Conservation (phyloP, 2,113 vertebrate species). For the Narcine bancroftii region DNA sequence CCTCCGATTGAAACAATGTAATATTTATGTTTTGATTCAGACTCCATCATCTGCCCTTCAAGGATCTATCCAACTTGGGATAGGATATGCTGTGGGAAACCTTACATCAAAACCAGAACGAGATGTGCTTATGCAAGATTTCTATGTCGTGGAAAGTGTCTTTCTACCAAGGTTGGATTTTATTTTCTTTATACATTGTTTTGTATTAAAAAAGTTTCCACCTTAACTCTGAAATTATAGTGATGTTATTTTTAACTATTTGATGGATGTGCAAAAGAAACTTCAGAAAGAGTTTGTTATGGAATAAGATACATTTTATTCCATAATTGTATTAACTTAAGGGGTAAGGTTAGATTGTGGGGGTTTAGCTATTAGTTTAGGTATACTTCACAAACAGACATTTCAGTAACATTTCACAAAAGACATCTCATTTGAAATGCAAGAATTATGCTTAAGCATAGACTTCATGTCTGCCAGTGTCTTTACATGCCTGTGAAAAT, state of each 20-base stretch:
- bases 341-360: too few relatives aligned
- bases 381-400: too few relatives aligned
- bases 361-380: too few relatives aligned
- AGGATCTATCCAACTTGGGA: slow-evolving; percentile 90
- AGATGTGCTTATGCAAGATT: slow-evolving; percentile 98
- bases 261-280: background rate
- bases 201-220: background rate
- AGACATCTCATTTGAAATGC: too few relatives aligned
- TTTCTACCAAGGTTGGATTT: slow-evolving; percentile 82
- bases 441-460: too few relatives aligned
- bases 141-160: slow-evolving; percentile 90
- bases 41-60: slow-evolving; percentile 79
- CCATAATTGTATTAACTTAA: too few relatives aligned
- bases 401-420: too few relatives aligned
- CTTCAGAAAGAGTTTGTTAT: too few relatives aligned
- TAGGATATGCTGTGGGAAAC: slow-evolving; percentile 88
- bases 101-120: slow-evolving; percentile 88
- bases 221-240: background rate
- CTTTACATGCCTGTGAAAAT: too few relatives aligned
- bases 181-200: background rate
- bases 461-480: too few relatives aligned
- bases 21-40: slow-evolving; percentile 57
- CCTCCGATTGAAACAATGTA: background rate
- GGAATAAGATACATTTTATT: too few relatives aligned
- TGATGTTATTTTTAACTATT: background rate